Conservation (phyloP, 2,888 invertebrate genomes). For the Megalurothrips usitatus region DNA sequence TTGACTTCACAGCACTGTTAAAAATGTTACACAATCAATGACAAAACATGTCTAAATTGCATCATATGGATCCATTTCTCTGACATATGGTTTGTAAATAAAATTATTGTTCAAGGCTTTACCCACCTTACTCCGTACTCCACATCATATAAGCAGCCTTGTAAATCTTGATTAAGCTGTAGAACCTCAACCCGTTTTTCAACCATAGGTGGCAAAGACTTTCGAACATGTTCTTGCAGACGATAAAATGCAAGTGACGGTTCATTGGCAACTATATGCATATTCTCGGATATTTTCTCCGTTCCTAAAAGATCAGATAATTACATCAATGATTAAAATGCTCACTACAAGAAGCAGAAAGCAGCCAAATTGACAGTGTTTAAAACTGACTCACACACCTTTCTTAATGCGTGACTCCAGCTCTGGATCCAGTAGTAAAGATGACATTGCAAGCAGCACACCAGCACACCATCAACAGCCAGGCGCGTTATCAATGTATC, state of each 20-base stretch:
- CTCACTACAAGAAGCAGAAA: background rate
- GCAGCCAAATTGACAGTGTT: too few species aligned
- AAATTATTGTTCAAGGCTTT: background rate
- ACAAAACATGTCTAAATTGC: background rate
- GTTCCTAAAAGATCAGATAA: conserved; percentile 54
- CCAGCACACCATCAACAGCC: background rate
- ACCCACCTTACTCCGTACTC: conserved; percentile 82
- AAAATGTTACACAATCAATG: background rate
- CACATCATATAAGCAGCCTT: conserved; percentile 91
- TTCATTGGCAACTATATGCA: conserved; percentile 95
- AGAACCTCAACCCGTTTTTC: conserved; percentile 82
- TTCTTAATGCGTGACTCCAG: conserved; percentile 5
- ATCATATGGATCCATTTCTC: too few species aligned
- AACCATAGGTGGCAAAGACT: conserved; percentile 87
- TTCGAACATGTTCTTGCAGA: conserved; percentile 86
- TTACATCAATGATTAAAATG: background rate
- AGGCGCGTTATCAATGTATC: background rate
- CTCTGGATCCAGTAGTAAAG: background rate
- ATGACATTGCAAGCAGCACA: background rate
- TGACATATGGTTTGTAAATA: too few species aligned
- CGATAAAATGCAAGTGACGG: conserved; percentile 91
- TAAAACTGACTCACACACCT: background rate
- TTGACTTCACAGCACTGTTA: conserved; percentile 78
- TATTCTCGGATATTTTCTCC: conserved; percentile 89
- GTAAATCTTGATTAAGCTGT: conserved; percentile 76